Conservation (phyloP, 2,113 vertebrate species). For the Martes martes region DNA sequence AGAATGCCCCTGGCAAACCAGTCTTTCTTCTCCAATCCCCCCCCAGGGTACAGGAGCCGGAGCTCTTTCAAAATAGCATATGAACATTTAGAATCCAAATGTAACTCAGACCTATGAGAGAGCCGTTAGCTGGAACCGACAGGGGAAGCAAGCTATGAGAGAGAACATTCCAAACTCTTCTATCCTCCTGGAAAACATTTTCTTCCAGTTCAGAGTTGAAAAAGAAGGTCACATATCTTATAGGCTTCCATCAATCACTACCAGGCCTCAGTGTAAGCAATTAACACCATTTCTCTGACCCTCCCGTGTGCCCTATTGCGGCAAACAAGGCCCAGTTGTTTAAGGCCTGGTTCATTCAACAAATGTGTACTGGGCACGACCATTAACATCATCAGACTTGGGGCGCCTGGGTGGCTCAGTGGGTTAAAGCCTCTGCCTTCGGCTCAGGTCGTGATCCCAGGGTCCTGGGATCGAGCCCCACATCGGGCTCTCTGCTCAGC, state of each 20-base stretch:
- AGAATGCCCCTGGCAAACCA: background rate
- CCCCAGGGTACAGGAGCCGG: background rate
- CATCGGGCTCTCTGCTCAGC: too few species aligned
- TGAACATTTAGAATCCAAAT: slow-evolving; percentile 8
- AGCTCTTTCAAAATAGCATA: background rate
- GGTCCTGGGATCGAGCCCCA: too few species aligned
- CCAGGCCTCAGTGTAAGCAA: background rate
- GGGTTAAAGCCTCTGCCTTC: too few species aligned
- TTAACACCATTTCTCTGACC: background rate
- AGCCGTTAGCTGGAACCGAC: background rate
- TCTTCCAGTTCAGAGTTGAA: background rate
- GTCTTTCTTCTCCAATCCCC: background rate
- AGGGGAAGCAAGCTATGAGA: background rate
- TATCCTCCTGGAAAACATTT: background rate
- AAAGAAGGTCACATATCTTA: background rate
- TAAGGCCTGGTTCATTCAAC: background rate
- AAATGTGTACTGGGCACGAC: background rate
- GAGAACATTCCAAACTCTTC: background rate
- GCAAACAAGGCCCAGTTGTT: background rate
- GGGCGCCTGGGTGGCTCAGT: too few species aligned
- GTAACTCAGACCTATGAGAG: background rate
- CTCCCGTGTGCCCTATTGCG: background rate
- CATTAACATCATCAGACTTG: background rate
- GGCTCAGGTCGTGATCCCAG: too few species aligned
- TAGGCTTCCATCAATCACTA: background rate